Evolutionary conservation across 2,113 vertebrate species (phyloP).

Genomic region (Tupaia chinensis): DNA sequence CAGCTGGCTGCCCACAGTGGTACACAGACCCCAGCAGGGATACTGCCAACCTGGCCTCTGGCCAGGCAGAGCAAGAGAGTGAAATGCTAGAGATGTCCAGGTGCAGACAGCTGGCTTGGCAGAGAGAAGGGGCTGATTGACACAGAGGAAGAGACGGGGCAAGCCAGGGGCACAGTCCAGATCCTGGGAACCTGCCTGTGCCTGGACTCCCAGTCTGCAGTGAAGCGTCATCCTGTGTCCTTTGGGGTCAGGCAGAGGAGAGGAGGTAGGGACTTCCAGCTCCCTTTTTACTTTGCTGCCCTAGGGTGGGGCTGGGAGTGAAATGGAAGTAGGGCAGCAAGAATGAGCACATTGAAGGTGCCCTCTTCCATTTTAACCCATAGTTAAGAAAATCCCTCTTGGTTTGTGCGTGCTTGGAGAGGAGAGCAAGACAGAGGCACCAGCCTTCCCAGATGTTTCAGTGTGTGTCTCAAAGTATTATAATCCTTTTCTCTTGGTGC

Average conservation of each 20-base stretch:
- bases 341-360: neutral
- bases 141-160: conserved; percentile 59
- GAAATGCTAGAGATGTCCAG: conserved; percentile 66
- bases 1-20: conserved; percentile 40
- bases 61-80: conserved; percentile 48
- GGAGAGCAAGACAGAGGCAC: neutral
- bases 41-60: conserved; percentile 59
- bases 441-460: neutral
- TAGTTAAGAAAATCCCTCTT: neutral
- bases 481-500: conserved; percentile 15
- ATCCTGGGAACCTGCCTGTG: conserved; percentile 59
- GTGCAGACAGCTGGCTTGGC: conserved; percentile 76
- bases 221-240: neutral
- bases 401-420: neutral
- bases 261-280: fast-evolving
- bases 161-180: neutral
- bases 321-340: neutral
- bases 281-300: neutral
- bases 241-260: neutral
- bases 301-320: neutral
- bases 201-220: neutral
- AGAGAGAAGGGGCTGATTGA: conserved; percentile 17
- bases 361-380: neutral
- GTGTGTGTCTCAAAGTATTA: neutral
- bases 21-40: conserved; percentile 21